phyloP scores from a whole-genome alignment of 2,888 invertebrate genomes.

The Abrostola tripartita region DNA sequence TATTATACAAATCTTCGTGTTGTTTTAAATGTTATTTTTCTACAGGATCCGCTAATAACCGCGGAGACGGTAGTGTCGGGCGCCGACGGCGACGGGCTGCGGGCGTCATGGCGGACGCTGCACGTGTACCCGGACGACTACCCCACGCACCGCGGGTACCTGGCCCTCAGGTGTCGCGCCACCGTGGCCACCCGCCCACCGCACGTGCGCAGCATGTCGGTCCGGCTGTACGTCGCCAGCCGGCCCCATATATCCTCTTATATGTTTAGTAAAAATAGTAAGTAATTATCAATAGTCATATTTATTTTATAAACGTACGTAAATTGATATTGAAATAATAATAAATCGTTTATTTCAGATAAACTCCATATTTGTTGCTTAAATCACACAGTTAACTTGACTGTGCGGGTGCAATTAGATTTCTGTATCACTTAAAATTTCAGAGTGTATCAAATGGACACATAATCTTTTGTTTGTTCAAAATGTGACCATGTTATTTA shows the following conservation, averaged over 20 bases:
- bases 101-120: constrained; percentile 81
- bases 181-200: constrained; percentile 77
- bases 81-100: constrained; percentile 80
- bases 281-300: constrained; percentile 61
- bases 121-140: constrained; percentile 83
- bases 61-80: constrained; percentile 79
- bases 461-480: no score
- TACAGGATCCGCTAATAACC: constrained; percentile 80
- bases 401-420: no score
- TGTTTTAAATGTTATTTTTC: not conserved
- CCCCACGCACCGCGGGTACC: constrained; percentile 78
- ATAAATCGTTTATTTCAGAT: no score
- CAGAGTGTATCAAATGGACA: no score
- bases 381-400: no score
- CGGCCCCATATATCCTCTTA: constrained; percentile 83
- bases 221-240: constrained; percentile 79
- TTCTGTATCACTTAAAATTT: no score
- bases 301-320: no score
- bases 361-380: no score
- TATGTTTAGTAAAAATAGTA: constrained; percentile 87
- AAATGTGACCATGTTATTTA: no score
- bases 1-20: not conserved
- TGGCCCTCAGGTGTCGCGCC: constrained; percentile 80
- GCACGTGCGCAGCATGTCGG: constrained; percentile 80
- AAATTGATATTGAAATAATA: no score